Conservation (phyloP, 2,888 invertebrate genomes). For the Calameuta filiformis region DNA sequence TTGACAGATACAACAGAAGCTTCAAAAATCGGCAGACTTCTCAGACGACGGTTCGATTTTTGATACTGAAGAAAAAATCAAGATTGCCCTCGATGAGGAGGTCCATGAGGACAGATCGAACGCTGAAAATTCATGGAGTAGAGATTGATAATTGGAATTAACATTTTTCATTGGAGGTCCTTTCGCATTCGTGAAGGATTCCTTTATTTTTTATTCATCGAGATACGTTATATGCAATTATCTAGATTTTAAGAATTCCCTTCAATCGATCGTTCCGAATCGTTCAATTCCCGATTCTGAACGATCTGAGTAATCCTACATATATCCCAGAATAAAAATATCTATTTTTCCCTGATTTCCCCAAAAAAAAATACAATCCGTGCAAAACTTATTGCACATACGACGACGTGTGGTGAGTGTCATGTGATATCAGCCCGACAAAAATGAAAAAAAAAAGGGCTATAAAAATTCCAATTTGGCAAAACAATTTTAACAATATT, state of each 20-base stretch:
- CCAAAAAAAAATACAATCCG: neutral
- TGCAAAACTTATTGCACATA: constrained; percentile 6
- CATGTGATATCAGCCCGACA: neutral
- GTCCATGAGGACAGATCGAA: constrained; percentile 4
- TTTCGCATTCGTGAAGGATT: neutral
- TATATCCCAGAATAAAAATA: constrained; percentile 13
- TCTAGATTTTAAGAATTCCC: neutral
- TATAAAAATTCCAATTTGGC: neutral
- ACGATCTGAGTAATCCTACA: constrained; percentile 4
- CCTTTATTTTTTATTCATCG: neutral
- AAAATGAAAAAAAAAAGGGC: neutral
- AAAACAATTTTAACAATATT: neutral
- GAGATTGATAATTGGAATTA: neutral
- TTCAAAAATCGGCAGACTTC: constrained; percentile 5
- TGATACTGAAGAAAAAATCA: constrained; percentile 25
- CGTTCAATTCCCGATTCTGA: constrained; percentile 3
- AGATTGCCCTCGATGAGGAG: constrained; percentile 14
- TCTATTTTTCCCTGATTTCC: constrained; percentile 6
- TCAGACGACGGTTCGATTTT: constrained; percentile 32
- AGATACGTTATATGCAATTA: neutral
- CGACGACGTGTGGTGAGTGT: constrained; percentile 3
- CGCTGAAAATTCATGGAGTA: constrained; percentile 6
- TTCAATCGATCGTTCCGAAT: constrained; percentile 5
- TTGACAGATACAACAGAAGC: neutral
- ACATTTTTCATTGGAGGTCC: neutral